Evolutionary conservation across 2,797 vertebrate species (phyloP), one percentile per base, ranked within the genome.

Genomic region (Characodon lateralis): DNA sequence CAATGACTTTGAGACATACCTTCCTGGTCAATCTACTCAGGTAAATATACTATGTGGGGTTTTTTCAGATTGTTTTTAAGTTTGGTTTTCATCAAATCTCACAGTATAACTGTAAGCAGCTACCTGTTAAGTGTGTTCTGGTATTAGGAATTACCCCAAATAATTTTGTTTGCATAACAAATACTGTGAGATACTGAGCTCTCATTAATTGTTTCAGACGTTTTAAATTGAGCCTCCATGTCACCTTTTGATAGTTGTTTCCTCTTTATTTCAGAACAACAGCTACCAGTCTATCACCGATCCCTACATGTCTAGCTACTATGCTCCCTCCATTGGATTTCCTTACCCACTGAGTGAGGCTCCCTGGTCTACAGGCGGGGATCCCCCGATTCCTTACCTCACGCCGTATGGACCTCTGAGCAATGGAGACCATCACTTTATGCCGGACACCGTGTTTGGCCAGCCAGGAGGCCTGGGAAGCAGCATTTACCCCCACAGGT

Each of bases 281-380:
- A 98, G 96, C 92, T 99, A 98, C 91, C 97, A 98, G 93, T 99
- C 98, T 91, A 98, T 99, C 96, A 98, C 96, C 35, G 98, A 99
- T 91, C 97, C 98, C 75, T 99, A 99, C 93, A 88, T 99, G 92
- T 96, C 98, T 93, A 98, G 97, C 95, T 99, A 98, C 84, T 99
- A 99, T 81, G 97, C 98, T 48, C 97, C 97, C 20, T 98, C 98
- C 75, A 98, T 99, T 86, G 97, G 97, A 77, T 99, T 98, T 84
- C 97, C 98, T 0, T 98, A 98, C 90, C 97, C 98, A 63, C 96
- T 99, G 91, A 98, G 95, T 89, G 98, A 99, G 94, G 98, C 98
- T 53, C 97, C 98, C 22, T 99, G 98, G 98, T 99, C 98, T 61
- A 98, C 97, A 4, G 98, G 97, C 80, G 98, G 98, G 81, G 98